Percentiles rank a stretch among this genome's conserved stretches.
These are phyloP conservation scores for Macrobrachium nipponense DNA, from an alignment of 1,140 invertebrate species.

Conservation along the genomic window DNA sequence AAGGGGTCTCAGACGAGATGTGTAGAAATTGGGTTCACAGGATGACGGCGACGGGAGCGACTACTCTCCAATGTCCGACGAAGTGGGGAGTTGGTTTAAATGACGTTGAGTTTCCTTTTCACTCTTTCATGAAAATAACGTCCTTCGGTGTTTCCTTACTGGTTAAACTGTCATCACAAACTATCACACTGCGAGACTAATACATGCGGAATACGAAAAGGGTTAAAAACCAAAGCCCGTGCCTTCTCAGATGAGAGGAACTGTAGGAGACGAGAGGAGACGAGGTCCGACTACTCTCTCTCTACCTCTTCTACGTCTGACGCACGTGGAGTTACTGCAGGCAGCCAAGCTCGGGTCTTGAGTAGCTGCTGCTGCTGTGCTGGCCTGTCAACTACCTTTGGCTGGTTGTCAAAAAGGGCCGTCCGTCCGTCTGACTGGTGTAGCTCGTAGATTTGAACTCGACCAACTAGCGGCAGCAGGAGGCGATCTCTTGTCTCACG, in stretches of 20 bases:
- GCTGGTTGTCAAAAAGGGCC: conserved; percentile 15
- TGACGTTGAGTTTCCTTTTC: background rate
- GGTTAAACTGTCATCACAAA: no score
- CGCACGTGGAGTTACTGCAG: conserved; percentile 50
- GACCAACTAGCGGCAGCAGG: no score
- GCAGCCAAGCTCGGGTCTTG: background rate
- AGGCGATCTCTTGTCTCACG: no score
- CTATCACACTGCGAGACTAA: no score
- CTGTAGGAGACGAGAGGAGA: background rate
- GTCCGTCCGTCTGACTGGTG: no score
- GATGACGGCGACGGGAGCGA: background rate
- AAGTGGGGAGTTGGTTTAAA: background rate
- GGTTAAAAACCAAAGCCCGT: conserved; percentile 7
- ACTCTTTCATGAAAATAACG: no score
- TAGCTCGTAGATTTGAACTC: no score
- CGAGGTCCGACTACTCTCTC: background rate
- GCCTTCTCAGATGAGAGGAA: background rate
- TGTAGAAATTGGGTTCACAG: background rate
- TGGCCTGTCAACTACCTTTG: background rate
- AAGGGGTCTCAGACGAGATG: background rate
- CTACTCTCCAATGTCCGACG: background rate
- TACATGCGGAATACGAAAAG: background rate
- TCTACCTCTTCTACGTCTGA: conserved; percentile 25
- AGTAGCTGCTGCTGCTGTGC: conserved; percentile 16
- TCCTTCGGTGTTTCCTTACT: no score